Evolutionary conservation across 2,888 invertebrate genomes (phyloP).

Genomic region (Nymphalis polychloros): DNA sequence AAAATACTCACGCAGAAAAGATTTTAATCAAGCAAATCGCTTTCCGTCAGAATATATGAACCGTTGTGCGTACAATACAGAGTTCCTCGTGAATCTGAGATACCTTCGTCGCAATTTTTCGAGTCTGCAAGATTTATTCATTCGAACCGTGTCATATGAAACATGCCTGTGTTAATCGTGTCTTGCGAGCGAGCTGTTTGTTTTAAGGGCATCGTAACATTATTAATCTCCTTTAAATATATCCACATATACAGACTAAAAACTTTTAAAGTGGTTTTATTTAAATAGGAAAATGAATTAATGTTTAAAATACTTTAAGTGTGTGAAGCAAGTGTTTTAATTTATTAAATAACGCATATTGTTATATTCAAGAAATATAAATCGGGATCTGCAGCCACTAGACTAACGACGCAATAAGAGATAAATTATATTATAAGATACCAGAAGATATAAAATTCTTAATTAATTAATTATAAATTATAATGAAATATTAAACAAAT

Average conservation of each 20-base stretch:
- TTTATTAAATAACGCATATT: too few relatives aligned
- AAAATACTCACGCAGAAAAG: not conserved
- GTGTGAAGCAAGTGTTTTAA: too few relatives aligned
- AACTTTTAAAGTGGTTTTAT: not conserved
- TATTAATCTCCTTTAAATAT: not conserved
- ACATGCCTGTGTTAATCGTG: conserved; percentile 15
- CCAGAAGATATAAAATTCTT: too few relatives aligned
- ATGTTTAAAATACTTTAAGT: too few relatives aligned
- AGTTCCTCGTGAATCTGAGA: conserved; percentile 5
- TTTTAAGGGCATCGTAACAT: not conserved
- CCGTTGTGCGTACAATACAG: not conserved
- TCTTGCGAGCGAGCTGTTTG: not conserved
- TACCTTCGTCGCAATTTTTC: conserved; percentile 10
- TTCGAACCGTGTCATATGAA: conserved; percentile 6
- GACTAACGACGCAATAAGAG: too few relatives aligned
- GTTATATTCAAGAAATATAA: too few relatives aligned
- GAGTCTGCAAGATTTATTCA: conserved; percentile 15
- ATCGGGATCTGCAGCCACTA: too few relatives aligned
- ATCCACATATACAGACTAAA: not conserved
- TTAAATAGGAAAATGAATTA: not conserved
- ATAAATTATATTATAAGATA: too few relatives aligned
- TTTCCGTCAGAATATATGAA: not conserved
- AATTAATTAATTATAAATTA: too few relatives aligned
- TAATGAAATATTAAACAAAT: too few relatives aligned
- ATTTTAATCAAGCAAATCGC: not conserved